Base-by-base conservation (phyloP, 1,140 invertebrate species). In the Drosophila kurseongensis region DNA sequence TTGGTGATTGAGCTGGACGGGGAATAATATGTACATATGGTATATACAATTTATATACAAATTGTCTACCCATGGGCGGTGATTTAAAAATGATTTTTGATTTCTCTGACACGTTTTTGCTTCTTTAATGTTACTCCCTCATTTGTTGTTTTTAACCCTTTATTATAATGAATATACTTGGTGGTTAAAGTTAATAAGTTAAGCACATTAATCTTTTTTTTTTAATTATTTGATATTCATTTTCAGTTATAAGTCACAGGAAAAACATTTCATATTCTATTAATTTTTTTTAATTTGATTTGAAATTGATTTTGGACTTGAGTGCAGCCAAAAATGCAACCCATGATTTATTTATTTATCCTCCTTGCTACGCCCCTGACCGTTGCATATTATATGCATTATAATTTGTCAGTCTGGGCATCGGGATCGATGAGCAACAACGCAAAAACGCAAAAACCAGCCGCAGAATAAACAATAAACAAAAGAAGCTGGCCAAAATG, bases 341-440 rank as follows among this genome's bases (percentile, higher is more conserved):
- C 5, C 29, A n/a, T 40, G 35, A 41, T 32, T 62, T 58, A 9
- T 45, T 27, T 36, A 63, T 51, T 42, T 16, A 9, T 29, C 29
- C 45, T 48, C 7, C 6, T 14, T 36, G 27, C 27, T 44, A 36
- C 65, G 66, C 50, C 52, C 13, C 65, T 72, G 68, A n/a, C 8
- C 5, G 18, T 16, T 40, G 65, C 50, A 57, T 57, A 41, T 71
- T 47, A 57, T 35, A 72, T 40, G 62, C 76, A 63, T 78, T 73
- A 50, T 66, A 78, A 78, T 78, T 78, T 78, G 76, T 78, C 76
- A 78, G 67, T 18, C 42, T 6, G 61, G 40, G 44, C 76, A 78
- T 72, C 75, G 61, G 65, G 65, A 68, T 60, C 41, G 61, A 60
- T n/a, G 32, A 44, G 32, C 35, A 58, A n/a, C 42, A 18, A 12